Conservation (phyloP, 1,140 invertebrate genomes). For the Drosophila sucinea region DNA sequence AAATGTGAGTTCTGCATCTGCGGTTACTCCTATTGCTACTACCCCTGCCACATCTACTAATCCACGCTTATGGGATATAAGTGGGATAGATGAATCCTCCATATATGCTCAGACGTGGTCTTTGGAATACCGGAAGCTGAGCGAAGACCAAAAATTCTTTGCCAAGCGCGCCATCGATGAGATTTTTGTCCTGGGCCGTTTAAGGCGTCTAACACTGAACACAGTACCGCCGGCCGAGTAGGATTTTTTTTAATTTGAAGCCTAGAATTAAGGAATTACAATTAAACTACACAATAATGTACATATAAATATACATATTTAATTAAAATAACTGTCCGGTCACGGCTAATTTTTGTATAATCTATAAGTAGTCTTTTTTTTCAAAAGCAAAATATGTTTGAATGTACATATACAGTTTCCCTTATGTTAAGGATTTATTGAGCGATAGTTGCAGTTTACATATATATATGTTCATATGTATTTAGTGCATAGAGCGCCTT, state of each 20-base stretch:
- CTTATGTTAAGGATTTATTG: not conserved
- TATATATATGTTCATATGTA: too few species aligned
- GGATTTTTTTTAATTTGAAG: not conserved
- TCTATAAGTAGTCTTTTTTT: not conserved
- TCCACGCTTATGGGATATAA: slow-evolving; percentile 25
- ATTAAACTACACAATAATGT: slow-evolving; percentile 20
- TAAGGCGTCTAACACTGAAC: slow-evolving; percentile 59
- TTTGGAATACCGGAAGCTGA: slow-evolving; percentile 64
- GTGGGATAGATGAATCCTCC: slow-evolving; percentile 45
- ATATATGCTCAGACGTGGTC: slow-evolving; percentile 69
- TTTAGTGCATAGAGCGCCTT: too few species aligned
- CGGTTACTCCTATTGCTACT: not conserved
- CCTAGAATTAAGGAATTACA: not conserved
- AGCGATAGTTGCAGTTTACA: not conserved
- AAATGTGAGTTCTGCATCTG: not conserved
- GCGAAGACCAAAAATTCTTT: slow-evolving; percentile 65
- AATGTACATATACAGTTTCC: not conserved
- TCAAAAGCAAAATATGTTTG: too few species aligned
- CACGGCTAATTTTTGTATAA: slow-evolving; percentile 13
- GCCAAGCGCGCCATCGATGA: slow-evolving; percentile 69
- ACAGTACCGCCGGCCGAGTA: slow-evolving; percentile 52
- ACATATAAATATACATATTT: slow-evolving; percentile 41
- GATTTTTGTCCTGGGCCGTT: slow-evolving; percentile 62
- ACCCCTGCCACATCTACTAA: not conserved
- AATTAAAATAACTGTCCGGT: slow-evolving; percentile 36